Evolutionary conservation across 2,113 vertebrate species (phyloP).

Genomic region (Callocephalon fimbriatum): DNA sequence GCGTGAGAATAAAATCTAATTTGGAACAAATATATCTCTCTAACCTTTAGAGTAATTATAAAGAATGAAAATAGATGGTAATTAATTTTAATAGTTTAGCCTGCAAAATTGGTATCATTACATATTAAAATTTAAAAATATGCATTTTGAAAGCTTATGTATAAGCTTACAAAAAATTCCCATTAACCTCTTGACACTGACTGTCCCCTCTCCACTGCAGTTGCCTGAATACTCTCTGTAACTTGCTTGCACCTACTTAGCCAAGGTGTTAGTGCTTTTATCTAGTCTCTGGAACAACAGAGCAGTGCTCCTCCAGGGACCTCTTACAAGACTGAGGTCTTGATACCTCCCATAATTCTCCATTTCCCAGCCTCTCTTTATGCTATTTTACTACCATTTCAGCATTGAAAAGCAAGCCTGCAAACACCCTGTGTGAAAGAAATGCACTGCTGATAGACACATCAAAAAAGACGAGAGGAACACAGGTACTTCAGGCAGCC

Average conservation of each 20-base stretch:
- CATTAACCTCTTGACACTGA: not conserved
- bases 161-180: not conserved
- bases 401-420: not conserved
- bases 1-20: conserved; percentile 18
- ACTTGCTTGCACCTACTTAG: not conserved
- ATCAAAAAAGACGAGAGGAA: not conserved
- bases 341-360: not conserved
- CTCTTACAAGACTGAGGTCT: not conserved
- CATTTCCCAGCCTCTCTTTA: not conserved
- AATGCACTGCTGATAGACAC: not conserved
- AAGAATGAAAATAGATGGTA: not conserved
- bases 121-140: not conserved
- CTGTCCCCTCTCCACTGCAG: not conserved
- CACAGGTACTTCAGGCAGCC: not conserved
- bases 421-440: not conserved
- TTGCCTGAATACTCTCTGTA: not conserved
- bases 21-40: conserved; percentile 17
- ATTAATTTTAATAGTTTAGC: conserved; percentile 27
- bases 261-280: not conserved
- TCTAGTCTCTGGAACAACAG: not conserved
- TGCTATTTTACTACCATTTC: not conserved
- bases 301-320: not conserved
- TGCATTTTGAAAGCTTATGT: not conserved
- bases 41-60: conserved; percentile 27
- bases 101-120: not conserved